Evolutionary conservation across 2,888 invertebrate genomes (phyloP).

Genomic region (Drosophila paramelanica): DNA sequence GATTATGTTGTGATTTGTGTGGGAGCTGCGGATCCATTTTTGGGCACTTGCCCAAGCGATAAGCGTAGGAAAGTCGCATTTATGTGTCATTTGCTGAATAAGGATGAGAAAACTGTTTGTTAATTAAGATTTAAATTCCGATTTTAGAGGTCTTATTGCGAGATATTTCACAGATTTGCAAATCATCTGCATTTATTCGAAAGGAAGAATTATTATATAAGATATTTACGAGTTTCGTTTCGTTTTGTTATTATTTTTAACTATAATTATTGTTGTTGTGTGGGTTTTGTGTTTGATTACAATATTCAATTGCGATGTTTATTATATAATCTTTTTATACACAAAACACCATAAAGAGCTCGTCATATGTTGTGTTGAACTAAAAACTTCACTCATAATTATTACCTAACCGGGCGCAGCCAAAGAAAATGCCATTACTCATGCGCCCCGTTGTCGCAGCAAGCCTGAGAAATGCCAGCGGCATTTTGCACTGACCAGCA

Average conservation of each 20-base stretch:
- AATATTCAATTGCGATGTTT: slow-evolving; percentile 48
- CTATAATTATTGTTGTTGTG: slow-evolving; percentile 11
- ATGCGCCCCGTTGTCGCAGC: slow-evolving; percentile 38
- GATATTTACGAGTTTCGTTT: slow-evolving; percentile 7
- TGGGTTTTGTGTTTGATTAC: slow-evolving; percentile 14
- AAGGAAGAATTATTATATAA: slow-evolving; percentile 18
- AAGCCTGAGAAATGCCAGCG: slow-evolving; percentile 23
- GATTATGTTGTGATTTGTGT: slow-evolving; percentile 60
- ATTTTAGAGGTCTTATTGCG: slow-evolving; percentile 13
- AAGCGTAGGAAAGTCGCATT: slow-evolving; percentile 26
- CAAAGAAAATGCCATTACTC: slow-evolving; percentile 51
- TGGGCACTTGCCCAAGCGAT: slow-evolving; percentile 5
- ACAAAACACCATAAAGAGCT: slow-evolving; percentile 31
- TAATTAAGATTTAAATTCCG: slow-evolving; percentile 10
- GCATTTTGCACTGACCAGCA: slow-evolving; percentile 44
- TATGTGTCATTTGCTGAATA: slow-evolving; percentile 14
- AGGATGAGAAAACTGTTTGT: slow-evolving; percentile 26
- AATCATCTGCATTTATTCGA: slow-evolving; percentile 7
- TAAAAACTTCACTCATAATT: slow-evolving; percentile 37
- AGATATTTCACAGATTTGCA: slow-evolving; percentile 6
- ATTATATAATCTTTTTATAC: slow-evolving; percentile 43
- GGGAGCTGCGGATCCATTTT: slow-evolving; percentile 36
- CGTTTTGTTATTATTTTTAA: slow-evolving; percentile 21
- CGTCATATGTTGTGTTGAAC: slow-evolving; percentile 40
- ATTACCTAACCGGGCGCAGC: slow-evolving; percentile 46